Conservation (phyloP, 2,888 invertebrate genomes). For the Gortyna flavago region DNA sequence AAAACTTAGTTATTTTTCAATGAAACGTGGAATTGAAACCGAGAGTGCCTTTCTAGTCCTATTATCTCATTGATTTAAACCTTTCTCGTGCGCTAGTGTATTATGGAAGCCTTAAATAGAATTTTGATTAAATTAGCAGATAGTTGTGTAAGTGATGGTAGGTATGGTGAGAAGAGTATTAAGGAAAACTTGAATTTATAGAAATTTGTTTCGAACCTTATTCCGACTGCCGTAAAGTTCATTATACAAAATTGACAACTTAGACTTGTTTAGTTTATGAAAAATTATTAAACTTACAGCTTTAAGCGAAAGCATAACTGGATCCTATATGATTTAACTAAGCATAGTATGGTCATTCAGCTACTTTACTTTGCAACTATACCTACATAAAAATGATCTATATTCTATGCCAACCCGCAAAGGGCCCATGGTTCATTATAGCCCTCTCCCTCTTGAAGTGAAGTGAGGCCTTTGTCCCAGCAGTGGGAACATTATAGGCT, state of each 20-base stretch:
- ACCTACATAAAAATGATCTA: neutral
- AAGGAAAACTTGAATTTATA: too few relatives aligned
- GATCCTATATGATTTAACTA: neutral
- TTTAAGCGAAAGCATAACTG: neutral
- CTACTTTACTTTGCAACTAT: neutral
- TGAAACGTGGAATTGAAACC: constrained; percentile 72
- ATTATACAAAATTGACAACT: too few relatives aligned
- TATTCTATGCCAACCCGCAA: too few relatives aligned
- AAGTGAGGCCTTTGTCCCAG: too few relatives aligned
- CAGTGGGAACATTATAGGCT: too few relatives aligned
- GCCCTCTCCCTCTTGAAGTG: too few relatives aligned
- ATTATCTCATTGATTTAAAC: constrained; percentile 65
- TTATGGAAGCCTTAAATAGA: constrained; percentile 41
- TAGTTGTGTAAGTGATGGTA: neutral
- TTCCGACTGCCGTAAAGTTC: too few relatives aligned
- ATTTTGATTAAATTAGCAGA: constrained; percentile 22
- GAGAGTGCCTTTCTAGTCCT: constrained; percentile 55
- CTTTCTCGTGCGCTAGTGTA: constrained; percentile 31
- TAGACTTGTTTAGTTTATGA: neutral
- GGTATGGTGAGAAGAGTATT: neutral
- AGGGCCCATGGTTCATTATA: too few relatives aligned
- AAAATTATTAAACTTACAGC: neutral
- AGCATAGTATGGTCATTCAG: too few relatives aligned
- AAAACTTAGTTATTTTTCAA: constrained; percentile 69
- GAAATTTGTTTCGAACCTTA: too few relatives aligned